Conservation (phyloP, 2,888 invertebrate genomes). For the Cacoxenus indagator region DNA sequence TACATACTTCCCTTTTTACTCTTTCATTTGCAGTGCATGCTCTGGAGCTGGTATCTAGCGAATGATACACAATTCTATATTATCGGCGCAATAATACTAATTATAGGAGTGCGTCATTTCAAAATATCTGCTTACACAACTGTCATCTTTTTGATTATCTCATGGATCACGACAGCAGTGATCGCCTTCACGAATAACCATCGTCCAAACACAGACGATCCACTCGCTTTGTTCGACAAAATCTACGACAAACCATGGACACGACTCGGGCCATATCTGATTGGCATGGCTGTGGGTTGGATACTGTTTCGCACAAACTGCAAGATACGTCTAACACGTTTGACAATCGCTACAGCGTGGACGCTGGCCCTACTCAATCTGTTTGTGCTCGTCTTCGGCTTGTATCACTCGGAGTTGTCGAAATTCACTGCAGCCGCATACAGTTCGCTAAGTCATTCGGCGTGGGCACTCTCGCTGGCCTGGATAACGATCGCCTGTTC, state of each 20-base stretch:
- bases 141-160: slow-evolving; percentile 79
- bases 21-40: slow-evolving; percentile 79
- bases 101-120: slow-evolving; percentile 84
- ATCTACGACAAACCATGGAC: slow-evolving; percentile 94
- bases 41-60: slow-evolving; percentile 92
- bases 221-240: slow-evolving; percentile 87
- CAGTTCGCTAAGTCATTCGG: slow-evolving; percentile 85
- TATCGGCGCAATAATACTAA: slow-evolving; percentile 84
- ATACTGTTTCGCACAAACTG: slow-evolving; percentile 86
- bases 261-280: slow-evolving; percentile 84
- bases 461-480: slow-evolving; percentile 84
- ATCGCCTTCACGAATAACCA: slow-evolving; percentile 85
- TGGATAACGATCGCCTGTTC: slow-evolving; percentile 90
- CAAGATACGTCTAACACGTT: slow-evolving; percentile 80
- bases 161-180: slow-evolving; percentile 84
- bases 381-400: slow-evolving; percentile 82
- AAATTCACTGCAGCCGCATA: slow-evolving; percentile 82
- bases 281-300: slow-evolving; percentile 89
- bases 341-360: slow-evolving; percentile 81
- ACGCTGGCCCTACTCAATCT: slow-evolving; percentile 76
- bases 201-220: slow-evolving; percentile 84
- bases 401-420: slow-evolving; percentile 80
- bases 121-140: slow-evolving; percentile 80
- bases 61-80: slow-evolving; percentile 91
- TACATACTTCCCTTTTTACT: too few relatives aligned